Evolutionary conservation across 1,140 invertebrate genomes (phyloP).

Genomic region (Drosophila varians): DNA sequence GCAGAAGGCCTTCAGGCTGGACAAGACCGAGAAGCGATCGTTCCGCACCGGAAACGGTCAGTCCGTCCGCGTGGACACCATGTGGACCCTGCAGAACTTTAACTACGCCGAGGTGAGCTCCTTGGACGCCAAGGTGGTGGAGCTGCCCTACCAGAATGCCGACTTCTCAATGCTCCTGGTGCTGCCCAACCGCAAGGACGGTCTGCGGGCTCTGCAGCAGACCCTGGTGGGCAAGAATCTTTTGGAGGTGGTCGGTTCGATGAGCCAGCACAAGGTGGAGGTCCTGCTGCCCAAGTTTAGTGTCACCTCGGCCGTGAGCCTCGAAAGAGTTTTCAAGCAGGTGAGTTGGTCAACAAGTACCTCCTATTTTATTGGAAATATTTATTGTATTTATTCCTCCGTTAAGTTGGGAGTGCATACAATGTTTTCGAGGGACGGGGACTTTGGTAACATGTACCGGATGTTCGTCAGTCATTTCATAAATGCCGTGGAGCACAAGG

Average conservation of each 20-base stretch:
- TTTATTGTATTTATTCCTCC: slow-evolving; percentile 6
- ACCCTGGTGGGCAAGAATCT: slow-evolving; percentile 74
- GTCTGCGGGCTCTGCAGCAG: slow-evolving; percentile 62
- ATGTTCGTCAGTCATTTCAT: slow-evolving; percentile 85
- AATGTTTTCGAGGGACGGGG: slow-evolving; percentile 85
- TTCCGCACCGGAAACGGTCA: slow-evolving; percentile 65
- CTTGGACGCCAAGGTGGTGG: slow-evolving; percentile 73
- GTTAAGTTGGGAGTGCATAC: slow-evolving; percentile 86
- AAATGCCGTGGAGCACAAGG: slow-evolving; percentile 84
- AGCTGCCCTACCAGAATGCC: slow-evolving; percentile 73
- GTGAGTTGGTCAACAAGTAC: slow-evolving; percentile 67
- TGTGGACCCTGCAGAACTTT: slow-evolving; percentile 76
- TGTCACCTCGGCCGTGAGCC: slow-evolving; percentile 85
- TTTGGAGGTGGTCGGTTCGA: slow-evolving; percentile 70
- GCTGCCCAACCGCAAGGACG: slow-evolving; percentile 75
- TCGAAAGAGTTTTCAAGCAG: slow-evolving; percentile 84
- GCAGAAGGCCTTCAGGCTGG: slow-evolving; percentile 70
- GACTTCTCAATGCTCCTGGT: slow-evolving; percentile 76
- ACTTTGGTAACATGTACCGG: slow-evolving; percentile 87
- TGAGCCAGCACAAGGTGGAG: slow-evolving; percentile 79
- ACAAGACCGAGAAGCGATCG: slow-evolving; percentile 61
- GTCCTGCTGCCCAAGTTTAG: slow-evolving; percentile 87
- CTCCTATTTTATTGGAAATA: neutral
- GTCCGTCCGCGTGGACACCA: slow-evolving; percentile 72
- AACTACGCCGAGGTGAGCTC: slow-evolving; percentile 68